A percentile compares a stretch with the other conserved stretches of the same genome.
These are phyloP conservation scores for Neoaliturus tenellus DNA, from an alignment of 2,888 invertebrate genomes.

Conservation along the genomic window DNA sequence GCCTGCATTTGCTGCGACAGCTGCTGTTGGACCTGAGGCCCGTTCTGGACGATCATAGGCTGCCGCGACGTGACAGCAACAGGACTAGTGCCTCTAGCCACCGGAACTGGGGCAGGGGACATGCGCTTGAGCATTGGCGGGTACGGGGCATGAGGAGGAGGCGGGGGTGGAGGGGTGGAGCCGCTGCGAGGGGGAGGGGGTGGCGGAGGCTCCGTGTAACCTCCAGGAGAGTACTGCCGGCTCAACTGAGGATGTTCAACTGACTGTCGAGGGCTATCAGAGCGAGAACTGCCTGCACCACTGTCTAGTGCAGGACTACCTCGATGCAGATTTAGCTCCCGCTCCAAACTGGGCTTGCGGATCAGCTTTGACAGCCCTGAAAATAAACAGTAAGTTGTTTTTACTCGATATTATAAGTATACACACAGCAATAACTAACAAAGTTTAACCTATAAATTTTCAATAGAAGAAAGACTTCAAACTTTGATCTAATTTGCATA, in stretches of 20 bases:
- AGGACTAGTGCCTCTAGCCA: constrained; percentile 85
- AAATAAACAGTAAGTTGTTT: too few species aligned
- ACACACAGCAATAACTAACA: too few species aligned
- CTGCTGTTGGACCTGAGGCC: constrained; percentile 89
- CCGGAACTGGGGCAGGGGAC: constrained; percentile 81
- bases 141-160: constrained; percentile 78
- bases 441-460: too few species aligned
- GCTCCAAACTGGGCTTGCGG: constrained; percentile 92
- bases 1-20: constrained; percentile 93
- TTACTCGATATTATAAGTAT: too few species aligned
- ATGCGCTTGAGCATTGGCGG: constrained; percentile 86
- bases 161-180: constrained; percentile 76
- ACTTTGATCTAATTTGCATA: too few species aligned
- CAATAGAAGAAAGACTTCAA: too few species aligned
- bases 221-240: constrained; percentile 84
- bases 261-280: constrained; percentile 89
- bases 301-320: constrained; percentile 90
- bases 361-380: constrained; percentile 78
- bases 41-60: constrained; percentile 90
- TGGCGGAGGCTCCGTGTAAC: constrained; percentile 79
- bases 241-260: constrained; percentile 81
- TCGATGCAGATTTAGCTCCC: constrained; percentile 85
- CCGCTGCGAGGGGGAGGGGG: constrained; percentile 86
- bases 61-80: constrained; percentile 76
- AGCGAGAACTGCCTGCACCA: constrained; percentile 91